Evolutionary conservation across 2,113 vertebrate genomes (phyloP), one percentile per base, ranked within the genome.

Genomic region (Alligator sinensis): DNA sequence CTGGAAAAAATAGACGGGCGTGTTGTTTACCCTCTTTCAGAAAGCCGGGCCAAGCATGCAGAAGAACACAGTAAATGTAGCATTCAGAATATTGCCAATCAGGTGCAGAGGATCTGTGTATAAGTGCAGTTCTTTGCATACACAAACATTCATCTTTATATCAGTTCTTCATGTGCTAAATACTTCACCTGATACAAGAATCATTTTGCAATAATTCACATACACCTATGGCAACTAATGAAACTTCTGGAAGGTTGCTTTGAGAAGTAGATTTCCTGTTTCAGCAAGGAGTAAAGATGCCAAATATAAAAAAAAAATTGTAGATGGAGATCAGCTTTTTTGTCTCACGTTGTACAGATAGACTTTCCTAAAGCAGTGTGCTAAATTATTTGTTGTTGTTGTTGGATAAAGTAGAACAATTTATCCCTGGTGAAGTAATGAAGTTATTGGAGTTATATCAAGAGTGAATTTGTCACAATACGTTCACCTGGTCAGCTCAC

Each of bases 331-430:
- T 96, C 95, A 96, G 89, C 91, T 96, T 95, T 96, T 93, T 96
- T 96, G 95, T 96, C 95, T 96, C 94, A 96, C 95, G 80, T 92
- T 96, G 94, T 97, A 96, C 95, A 93, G 96, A 96, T 97, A 96
- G 95, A 96, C 96, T 97, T 96, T 97, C 92, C 90, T 93, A 95
- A 97, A 96, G 95, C 93, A 95, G 90, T 94, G 90, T 92, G 95
- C 91, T 96, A 94, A 95, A 95, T 95, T 95, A 94, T 96, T 97
- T 96, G 96, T 97, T 96, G 80, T 97, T 96, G 80, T 97, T 96
- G 82, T 96, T 97, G 96, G 96, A 95, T 89, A 89, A 3, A 1
- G 80, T 94, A 1, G 1, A 93, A 79, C 85, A 86, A 60, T 94
- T 94, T 91, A 84, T 95, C 92, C 87, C 89, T 94, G 80, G 62